Percentiles rank a stretch among this genome's conserved stretches.
These are phyloP conservation scores for Columba guinea DNA, from an alignment of 2,797 vertebrate genomes.

Conservation along the genomic window DNA sequence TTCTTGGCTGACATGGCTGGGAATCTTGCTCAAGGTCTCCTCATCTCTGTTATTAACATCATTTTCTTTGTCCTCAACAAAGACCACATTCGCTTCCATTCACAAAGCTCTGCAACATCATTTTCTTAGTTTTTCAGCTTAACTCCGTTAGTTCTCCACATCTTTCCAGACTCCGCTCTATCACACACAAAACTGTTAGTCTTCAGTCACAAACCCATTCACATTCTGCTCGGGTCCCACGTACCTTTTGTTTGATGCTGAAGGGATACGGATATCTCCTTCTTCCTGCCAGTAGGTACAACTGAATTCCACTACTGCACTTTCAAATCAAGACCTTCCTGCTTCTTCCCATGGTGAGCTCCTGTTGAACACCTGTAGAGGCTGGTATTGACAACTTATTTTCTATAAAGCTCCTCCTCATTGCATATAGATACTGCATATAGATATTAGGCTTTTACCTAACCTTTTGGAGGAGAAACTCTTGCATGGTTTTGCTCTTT, in stretches of 20 bases:
- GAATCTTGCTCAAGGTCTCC: background rate
- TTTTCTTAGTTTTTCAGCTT: background rate
- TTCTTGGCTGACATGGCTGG: background rate
- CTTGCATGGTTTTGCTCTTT: background rate
- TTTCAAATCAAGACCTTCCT: background rate
- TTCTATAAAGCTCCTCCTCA: background rate
- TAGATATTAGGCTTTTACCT: background rate
- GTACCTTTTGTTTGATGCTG: background rate
- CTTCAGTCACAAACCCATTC: background rate
- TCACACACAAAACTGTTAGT: background rate
- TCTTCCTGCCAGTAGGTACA: background rate
- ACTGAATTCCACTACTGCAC: background rate
- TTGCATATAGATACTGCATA: background rate
- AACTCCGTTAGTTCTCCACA: background rate
- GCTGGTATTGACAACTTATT: background rate
- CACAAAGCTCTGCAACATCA: background rate
- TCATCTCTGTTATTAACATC: background rate
- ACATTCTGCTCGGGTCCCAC: background rate
- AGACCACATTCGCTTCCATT: background rate
- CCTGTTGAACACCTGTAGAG: background rate
- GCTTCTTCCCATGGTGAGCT: background rate
- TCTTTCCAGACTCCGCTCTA: background rate
- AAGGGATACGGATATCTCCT: background rate
- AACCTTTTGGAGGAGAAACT: background rate
- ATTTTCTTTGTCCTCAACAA: background rate